Percentiles rank a stretch among this genome's conserved stretches.
These are phyloP conservation scores for Otocyon megalotis DNA, from an alignment of 2,113 vertebrate species.

Conservation along the genomic window DNA sequence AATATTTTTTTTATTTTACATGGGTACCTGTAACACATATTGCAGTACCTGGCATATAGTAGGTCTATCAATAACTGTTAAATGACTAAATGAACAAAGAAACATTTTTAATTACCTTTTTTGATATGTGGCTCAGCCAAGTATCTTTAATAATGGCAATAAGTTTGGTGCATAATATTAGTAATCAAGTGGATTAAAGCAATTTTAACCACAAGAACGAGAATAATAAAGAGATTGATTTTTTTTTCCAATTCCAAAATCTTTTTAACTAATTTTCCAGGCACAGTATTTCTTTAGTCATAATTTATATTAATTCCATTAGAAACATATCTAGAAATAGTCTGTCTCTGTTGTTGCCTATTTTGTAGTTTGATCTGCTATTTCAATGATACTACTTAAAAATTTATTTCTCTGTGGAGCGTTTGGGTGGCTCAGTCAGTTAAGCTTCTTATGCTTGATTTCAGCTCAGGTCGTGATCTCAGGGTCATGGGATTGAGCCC, in stretches of 20 bases:
- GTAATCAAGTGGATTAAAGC: neutral
- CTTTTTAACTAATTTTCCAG: neutral
- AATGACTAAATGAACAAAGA: neutral
- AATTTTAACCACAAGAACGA: neutral
- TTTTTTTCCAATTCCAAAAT: neutral
- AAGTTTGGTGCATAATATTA: neutral
- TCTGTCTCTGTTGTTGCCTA: neutral
- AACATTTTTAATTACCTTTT: neutral
- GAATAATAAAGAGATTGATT: neutral
- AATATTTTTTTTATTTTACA: too few species aligned
- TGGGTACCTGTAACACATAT: neutral
- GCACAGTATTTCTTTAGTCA: neutral
- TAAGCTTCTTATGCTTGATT: neutral
- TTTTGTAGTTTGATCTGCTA: constrained; percentile 42
- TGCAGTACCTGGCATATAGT: neutral
- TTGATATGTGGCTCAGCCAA: neutral
- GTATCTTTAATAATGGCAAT: neutral
- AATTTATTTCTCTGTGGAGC: neutral
- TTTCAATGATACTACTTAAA: neutral
- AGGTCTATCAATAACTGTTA: neutral
- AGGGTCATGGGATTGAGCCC: neutral
- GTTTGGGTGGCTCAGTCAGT: neutral
- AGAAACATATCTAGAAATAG: neutral
- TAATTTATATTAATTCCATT: neutral
- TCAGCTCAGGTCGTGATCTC: neutral